Base-by-base conservation (phyloP, 2,888 invertebrate species). In the Helobdella robusta region DNA sequence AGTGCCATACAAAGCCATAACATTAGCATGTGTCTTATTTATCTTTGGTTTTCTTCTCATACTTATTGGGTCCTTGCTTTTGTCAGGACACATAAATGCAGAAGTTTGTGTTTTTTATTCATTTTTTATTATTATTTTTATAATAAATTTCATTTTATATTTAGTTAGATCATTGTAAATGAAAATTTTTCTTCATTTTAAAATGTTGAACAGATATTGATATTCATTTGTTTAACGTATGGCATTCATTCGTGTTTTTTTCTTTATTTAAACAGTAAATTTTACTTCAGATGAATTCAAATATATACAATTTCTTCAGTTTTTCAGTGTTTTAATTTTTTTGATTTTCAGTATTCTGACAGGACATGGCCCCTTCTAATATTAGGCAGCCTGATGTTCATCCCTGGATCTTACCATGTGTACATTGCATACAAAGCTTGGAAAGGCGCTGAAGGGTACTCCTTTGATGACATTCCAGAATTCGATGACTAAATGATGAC, bases 341-440 rank as follows among this genome's bases (percentile, higher is more conserved):
- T 58, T 25, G 25, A 46, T n/a, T n/a, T 82, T 35, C 79, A 85
- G 84, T 90, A 91, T 80, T 85, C 86, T 1, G 91, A 91, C 78
- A 84, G 91, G 68, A 86, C 89, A 77, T 91, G 89, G 89, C 91
- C 91, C 0, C 84, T 92, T 79, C 85, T 91, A 69, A 86, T 91
- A 72, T 82, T 93, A 74, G 93, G 92, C 36, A 82, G 85, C 28
- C 82, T 93, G 46, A 90, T 91, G 89, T 91, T 92, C 75, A 86
- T 92, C 71, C 92, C 92, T 0, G 92, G 91, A 48, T 87, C 88
- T 62, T 92, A 92, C 80, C 91, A 93, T 77, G 86, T 90, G 59
- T 84, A 89, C 73, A 88, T 92, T 75, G 89, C 91, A 36, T 86
- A 87, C 76, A 88, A 87, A 80, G 91, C 91, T 0, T 89, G 86